A percentile compares a stretch with the other conserved stretches of the same genome.
Conservation (phyloP, 2,113 vertebrate genomes). For the Psettodes erumei region DNA sequence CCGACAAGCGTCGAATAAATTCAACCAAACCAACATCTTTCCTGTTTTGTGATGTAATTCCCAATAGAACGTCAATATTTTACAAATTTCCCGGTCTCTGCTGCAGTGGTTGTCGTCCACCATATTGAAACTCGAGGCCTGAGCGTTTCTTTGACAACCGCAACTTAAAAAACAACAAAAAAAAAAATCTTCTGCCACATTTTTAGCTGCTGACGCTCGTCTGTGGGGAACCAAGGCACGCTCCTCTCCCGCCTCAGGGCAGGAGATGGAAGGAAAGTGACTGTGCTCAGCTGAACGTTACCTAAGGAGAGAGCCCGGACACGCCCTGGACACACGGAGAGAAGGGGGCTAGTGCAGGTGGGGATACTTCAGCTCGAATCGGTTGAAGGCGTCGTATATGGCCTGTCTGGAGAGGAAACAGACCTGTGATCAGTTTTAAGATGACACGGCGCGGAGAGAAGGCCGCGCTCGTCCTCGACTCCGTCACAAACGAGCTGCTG, state of each 20-base stretch:
- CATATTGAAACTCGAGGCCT: background rate
- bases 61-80: too few relatives aligned
- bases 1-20: too few relatives aligned
- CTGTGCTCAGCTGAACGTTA: background rate
- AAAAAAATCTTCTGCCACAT: too few relatives aligned
- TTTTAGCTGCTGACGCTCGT: background rate
- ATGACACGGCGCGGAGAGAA: too few relatives aligned
- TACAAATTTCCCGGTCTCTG: too few relatives aligned
- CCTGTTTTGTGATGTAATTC: too few relatives aligned
- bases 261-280: background rate
- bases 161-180: too few relatives aligned
- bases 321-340: background rate
- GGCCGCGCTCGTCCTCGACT: too few relatives aligned
- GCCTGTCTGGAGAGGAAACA: constrained; percentile 84
- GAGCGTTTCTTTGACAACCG: constrained; percentile 4
- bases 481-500: too few relatives aligned
- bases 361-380: constrained; percentile 92
- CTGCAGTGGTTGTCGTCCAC: background rate
- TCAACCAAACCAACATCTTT: too few relatives aligned
- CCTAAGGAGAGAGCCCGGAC: background rate
- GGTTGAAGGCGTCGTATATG: constrained; percentile 95
- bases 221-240: background rate
- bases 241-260: background rate
- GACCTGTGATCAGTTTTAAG: background rate
- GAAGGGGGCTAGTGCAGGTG: constrained; percentile 53